Conservation (phyloP, 2,888 invertebrate genomes). For the Dermolepida albohirtum region DNA sequence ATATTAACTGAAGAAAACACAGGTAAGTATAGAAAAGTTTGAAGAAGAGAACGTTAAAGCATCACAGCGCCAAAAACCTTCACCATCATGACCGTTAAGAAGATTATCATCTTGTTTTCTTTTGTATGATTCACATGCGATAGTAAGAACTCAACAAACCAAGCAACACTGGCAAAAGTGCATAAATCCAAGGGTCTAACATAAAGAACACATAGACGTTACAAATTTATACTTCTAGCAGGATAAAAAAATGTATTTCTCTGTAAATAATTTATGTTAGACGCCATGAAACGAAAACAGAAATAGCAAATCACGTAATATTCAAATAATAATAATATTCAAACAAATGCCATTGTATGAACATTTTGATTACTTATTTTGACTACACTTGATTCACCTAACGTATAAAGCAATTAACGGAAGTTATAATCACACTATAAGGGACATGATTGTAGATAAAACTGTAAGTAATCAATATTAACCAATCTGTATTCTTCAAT, state of each 20-base stretch:
- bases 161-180: conserved; percentile 30
- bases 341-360: conserved; percentile 29
- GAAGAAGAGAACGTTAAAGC: conserved; percentile 23
- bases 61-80: conserved; percentile 26
- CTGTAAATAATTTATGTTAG: conserved; percentile 3
- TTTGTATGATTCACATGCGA: conserved; percentile 26
- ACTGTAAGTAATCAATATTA: too few relatives aligned
- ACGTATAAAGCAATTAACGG: too few relatives aligned
- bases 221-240: neutral
- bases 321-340: conserved; percentile 23
- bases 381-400: too few relatives aligned
- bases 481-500: too few relatives aligned
- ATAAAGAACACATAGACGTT: neutral
- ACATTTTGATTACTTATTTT: too few relatives aligned
- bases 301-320: conserved; percentile 29
- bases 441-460: too few relatives aligned
- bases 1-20: conserved; percentile 22
- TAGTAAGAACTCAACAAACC: conserved; percentile 29
- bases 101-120: conserved; percentile 12
- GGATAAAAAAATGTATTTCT: neutral
- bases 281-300: conserved; percentile 20
- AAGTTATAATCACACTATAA: too few relatives aligned
- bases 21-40: conserved; percentile 15
- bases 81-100: conserved; percentile 13
- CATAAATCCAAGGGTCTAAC: conserved; percentile 10